Conservation (phyloP, 1,140 invertebrate species). For the Lanistes nyassanus region DNA sequence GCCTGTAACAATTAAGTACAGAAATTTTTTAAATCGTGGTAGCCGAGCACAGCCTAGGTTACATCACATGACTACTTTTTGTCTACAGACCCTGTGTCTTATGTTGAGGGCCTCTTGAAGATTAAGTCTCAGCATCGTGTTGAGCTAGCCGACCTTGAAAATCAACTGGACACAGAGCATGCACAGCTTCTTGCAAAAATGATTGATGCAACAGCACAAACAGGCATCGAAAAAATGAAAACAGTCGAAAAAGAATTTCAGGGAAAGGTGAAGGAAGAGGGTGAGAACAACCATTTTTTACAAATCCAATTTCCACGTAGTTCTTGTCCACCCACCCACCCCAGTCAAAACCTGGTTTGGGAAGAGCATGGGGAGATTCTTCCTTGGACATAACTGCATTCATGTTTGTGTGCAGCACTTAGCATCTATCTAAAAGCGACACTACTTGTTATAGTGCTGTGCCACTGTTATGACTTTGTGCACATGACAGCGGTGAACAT, state of each 20-base stretch:
- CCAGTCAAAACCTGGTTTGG: too few relatives aligned
- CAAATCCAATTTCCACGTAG: too few relatives aligned
- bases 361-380: too few relatives aligned
- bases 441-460: too few relatives aligned
- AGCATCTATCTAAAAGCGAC: too few relatives aligned
- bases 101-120: constrained; percentile 42
- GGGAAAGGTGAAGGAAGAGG: constrained; percentile 46
- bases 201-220: constrained; percentile 33
- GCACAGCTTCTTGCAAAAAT: constrained; percentile 43
- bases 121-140: constrained; percentile 52
- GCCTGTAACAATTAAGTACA: neutral
- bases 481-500: too few relatives aligned
- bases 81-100: constrained; percentile 52
- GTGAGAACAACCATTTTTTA: constrained; percentile 20
- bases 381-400: too few relatives aligned
- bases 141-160: constrained; percentile 53
- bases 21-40: neutral
- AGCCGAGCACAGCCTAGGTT: neutral
- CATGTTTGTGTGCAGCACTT: too few relatives aligned
- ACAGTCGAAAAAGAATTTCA: constrained; percentile 37
- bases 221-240: constrained; percentile 48
- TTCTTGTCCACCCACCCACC: too few relatives aligned
- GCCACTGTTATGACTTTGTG: too few relatives aligned
- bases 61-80: neutral
- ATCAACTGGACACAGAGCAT: constrained; percentile 56